Evolutionary conservation across 2,113 vertebrate genomes (phyloP), one percentile per base, ranked within the genome.

Genomic region (Saguinus midas): DNA sequence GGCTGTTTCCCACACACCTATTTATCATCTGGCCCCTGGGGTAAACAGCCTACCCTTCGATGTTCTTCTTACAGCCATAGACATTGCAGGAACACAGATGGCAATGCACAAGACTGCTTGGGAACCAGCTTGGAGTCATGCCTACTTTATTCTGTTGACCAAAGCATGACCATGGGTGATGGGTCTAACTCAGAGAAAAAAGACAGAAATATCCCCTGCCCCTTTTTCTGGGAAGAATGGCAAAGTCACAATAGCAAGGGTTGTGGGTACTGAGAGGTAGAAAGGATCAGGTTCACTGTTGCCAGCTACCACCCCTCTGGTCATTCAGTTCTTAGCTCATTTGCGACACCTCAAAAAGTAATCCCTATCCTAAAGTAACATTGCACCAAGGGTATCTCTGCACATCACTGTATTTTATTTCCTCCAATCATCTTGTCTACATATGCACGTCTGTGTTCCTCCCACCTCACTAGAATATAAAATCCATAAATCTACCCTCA

Each of bases 241-340:
- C 16, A 78, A 48, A 84, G 8, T n/a, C 35, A 8, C 52, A n/a
- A 29, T 6, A 17, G 27, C 80, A 61, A 55, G 58, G 10, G 66
- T 21, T 52, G 43, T 61, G n/a, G 37, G 18, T 18, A 10, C 3
- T 3, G 79, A 40, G 8, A 45, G 2, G 4, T 2, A 11, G 40
- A 86, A 45, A 82, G 76, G 61, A 40, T 10, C 4, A 0, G 1
- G 37, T 35, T 43, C 14, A 1, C 0, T 6, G 12, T 29, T 32
- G 48, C 37, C 25, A 9, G 35, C 32, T 68, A 6, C 43, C 18
- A 40, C 16, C 8, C 64, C 83, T 57, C 32, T 57, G 16, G 6
- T 52, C 40, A 25, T 9, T 32, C 13, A 12, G 61, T n/a, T 5
- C 4, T 79, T 8, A 32, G 35, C 35, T 73, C 61, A 70, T 1